Percentiles rank a stretch among this genome's conserved stretches.
These are phyloP conservation scores for Calypte anna DNA, from an alignment of 2,113 vertebrate genomes.

Conservation along the genomic window DNA sequence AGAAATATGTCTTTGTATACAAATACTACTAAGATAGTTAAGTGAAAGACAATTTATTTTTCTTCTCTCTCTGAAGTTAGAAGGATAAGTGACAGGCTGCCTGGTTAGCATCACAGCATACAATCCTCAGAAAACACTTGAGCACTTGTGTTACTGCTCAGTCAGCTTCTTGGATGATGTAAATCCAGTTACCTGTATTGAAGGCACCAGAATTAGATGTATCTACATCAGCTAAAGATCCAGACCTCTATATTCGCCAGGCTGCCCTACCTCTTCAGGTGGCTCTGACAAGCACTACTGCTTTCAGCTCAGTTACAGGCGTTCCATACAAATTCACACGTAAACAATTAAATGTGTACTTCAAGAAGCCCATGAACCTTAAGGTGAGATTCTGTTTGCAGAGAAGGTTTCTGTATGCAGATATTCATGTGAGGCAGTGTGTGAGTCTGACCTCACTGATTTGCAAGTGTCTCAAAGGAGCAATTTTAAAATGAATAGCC, in stretches of 20 bases:
- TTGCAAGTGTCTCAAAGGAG: no score
- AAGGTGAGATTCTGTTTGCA: not conserved
- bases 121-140: not conserved
- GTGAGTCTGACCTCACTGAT: no score
- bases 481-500: no score
- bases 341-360: not conserved
- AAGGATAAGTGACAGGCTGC: not conserved
- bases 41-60: not conserved
- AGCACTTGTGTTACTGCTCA: not conserved
- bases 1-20: not conserved
- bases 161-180: not conserved
- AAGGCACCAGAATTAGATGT: not conserved
- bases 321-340: not conserved
- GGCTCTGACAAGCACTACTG: not conserved
- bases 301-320: not conserved
- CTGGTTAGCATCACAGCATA: not conserved
- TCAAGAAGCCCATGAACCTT: not conserved
- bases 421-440: not conserved
- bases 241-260: not conserved
- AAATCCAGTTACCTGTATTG: not conserved
- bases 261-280: not conserved
- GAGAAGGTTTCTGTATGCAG: not conserved
- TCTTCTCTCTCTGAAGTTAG: not conserved
- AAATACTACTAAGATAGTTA: not conserved
- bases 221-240: not conserved